Evolutionary conservation across 2,797 vertebrate genomes (phyloP), one percentile per base, ranked within the genome.

Genomic region (Buphagus erythrorhynchus): DNA sequence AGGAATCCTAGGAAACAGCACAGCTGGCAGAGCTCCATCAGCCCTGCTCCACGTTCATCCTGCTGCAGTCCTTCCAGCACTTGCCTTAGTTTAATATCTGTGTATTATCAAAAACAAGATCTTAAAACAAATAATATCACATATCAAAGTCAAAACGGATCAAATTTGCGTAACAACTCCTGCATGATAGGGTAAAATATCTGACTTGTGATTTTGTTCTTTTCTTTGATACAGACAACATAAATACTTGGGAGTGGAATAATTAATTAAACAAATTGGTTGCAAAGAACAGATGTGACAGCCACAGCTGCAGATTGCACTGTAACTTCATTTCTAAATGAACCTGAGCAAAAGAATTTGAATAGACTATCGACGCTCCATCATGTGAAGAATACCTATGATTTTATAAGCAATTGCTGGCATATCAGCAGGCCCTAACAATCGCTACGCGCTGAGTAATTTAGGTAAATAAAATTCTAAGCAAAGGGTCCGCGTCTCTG

Each of bases 401-500:
- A 9, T n/a, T 74, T 22, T 3, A 28, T 2, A 21, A 31, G 48
- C 40, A 31, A 26, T 0, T 13, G 7, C 68, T 14, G 68, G 22
- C 35, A 1, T 5, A 26, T 8, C 38, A 14, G 24, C 35, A 8
- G 28, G n/a, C 35, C 19, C 38, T 2, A 16, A 21, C 13, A 65
- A 38, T 1, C 9, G 59, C 45, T 29, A 7, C 2, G 4, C 4
- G 8, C 62, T 21, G 6, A 38, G 48, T 10, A 33, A n/a, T 42
- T 29, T 5, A 14, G 18, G 16, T 3, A 54, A 74, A 29, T 5
- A 18, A 29, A 63, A 54, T 12, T 10, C 9, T 0, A 2, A 10
- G 6, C 35, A 36, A 2, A 2, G 5, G 4, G 4, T 11, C 8
- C 5, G 0, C 1, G 17, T 2, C 46, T 19, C 0, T 1, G 57